phyloP scores from a whole-genome alignment of 1,140 invertebrate genomes.

The Adelges cooleyi region DNA sequence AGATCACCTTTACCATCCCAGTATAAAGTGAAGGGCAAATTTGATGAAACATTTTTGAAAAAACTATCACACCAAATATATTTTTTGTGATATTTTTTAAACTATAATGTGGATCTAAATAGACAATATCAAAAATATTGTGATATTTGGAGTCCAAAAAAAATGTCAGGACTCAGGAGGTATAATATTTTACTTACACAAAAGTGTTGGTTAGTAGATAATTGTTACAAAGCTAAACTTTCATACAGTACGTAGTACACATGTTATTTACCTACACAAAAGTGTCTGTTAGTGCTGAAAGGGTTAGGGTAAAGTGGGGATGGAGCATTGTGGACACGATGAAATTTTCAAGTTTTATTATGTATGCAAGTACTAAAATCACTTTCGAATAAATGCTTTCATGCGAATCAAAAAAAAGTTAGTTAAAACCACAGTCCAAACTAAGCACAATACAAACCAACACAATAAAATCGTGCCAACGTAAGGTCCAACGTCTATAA shows the following conservation, averaged over 20 bases:
- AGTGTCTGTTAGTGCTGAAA: neutral
- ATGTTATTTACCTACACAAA: neutral
- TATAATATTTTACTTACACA: neutral
- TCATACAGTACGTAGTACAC: neutral
- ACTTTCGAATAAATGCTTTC: no score
- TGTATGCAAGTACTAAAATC: no score
- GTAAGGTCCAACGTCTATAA: no score
- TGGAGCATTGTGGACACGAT: no score
- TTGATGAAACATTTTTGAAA: neutral
- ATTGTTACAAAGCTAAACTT: no score
- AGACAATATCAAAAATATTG: neutral
- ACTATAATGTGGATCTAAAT: neutral
- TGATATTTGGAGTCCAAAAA: neutral
- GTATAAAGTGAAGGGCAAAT: neutral
- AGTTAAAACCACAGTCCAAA: no score
- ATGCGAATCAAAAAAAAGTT: no score
- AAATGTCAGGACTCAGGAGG: neutral
- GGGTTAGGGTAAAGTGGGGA: no score
- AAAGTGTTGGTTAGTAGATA: neutral
- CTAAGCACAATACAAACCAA: no score
- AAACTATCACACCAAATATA: neutral
- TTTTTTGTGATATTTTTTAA: neutral
- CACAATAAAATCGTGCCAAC: no score
- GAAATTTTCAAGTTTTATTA: no score
- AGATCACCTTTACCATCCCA: neutral